These are phyloP conservation scores for Aleiodes sp. DNA, from an alignment of 1,140 invertebrate species.

Conservation along the genomic window DNA sequence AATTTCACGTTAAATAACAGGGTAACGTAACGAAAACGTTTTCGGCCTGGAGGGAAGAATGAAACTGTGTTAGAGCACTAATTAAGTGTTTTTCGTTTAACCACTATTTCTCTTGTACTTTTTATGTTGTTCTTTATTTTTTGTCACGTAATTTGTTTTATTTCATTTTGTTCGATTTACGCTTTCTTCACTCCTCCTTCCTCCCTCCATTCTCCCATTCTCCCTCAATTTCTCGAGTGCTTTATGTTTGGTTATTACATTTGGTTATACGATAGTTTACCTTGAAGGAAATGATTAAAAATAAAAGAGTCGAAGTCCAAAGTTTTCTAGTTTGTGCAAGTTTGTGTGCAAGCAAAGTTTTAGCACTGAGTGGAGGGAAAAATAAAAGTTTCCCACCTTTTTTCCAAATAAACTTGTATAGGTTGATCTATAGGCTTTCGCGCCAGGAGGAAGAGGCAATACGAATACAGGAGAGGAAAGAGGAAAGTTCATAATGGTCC, in stretches of 20 bases:
- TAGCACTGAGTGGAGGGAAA: no score
- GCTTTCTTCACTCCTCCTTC: no score
- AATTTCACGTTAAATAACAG: constrained; percentile 9
- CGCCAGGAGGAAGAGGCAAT: no score
- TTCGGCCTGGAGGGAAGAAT: not conserved
- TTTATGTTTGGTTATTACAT: no score
- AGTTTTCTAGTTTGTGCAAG: no score
- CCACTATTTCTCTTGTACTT: not conserved
- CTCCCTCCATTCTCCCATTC: no score
- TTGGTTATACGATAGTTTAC: no score
- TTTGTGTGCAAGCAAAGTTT: no score
- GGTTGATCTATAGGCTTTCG: no score
- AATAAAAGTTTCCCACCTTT: not conserved
- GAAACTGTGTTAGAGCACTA: constrained; percentile 4
- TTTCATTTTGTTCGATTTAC: not conserved
- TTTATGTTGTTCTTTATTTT: not conserved
- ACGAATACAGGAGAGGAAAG: not conserved
- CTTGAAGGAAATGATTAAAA: no score
- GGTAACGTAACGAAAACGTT: not conserved
- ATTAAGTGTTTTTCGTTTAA: constrained; percentile 17
- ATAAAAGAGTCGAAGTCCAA: no score
- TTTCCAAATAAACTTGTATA: not conserved
- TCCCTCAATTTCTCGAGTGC: no score
- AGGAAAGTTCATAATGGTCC: not conserved
- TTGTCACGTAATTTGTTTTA: not conserved